Conservation (phyloP, 2,113 vertebrate species). For the Serinus canaria region DNA sequence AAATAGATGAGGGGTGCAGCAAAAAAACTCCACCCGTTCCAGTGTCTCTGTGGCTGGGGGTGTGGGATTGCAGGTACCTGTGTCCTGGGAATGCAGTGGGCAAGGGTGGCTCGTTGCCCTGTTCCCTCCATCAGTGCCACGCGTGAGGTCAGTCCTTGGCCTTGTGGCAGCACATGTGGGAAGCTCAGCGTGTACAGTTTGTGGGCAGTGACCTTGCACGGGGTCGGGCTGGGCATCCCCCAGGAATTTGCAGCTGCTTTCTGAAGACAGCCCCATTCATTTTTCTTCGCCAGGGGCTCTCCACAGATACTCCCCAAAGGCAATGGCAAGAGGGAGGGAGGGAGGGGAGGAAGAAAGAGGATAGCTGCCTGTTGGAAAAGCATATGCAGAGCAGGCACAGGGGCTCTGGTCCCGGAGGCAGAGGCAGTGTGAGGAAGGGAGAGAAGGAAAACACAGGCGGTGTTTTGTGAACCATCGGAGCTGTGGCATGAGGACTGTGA, state of each 20-base stretch:
- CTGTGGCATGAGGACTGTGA: background rate
- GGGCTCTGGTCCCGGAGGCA: background rate
- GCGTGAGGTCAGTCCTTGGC: background rate
- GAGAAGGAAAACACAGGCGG: conserved; percentile 59
- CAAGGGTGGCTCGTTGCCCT: background rate
- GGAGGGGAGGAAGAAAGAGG: background rate
- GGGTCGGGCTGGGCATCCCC: background rate
- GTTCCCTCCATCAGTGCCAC: rapidly evolving
- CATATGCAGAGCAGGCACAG: background rate
- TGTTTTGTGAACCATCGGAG: background rate
- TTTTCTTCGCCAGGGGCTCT: background rate
- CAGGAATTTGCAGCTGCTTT: conserved; percentile 62
- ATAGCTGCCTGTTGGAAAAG: conserved; percentile 32
- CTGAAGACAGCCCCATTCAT: conserved; percentile 36
- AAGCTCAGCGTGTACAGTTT: background rate
- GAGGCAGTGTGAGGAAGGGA: background rate
- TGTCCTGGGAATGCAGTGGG: background rate
- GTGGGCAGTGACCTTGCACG: conserved; percentile 23
- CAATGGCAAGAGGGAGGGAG: background rate
- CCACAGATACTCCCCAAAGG: conserved; percentile 8
- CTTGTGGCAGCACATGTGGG: background rate
- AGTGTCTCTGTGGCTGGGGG: background rate
- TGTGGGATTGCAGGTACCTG: background rate
- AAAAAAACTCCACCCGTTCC: background rate
- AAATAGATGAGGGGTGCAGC: background rate